These are phyloP conservation scores for Ctenopoma multispine DNA, from an alignment of 2,797 vertebrate species.

Conservation along the genomic window DNA sequence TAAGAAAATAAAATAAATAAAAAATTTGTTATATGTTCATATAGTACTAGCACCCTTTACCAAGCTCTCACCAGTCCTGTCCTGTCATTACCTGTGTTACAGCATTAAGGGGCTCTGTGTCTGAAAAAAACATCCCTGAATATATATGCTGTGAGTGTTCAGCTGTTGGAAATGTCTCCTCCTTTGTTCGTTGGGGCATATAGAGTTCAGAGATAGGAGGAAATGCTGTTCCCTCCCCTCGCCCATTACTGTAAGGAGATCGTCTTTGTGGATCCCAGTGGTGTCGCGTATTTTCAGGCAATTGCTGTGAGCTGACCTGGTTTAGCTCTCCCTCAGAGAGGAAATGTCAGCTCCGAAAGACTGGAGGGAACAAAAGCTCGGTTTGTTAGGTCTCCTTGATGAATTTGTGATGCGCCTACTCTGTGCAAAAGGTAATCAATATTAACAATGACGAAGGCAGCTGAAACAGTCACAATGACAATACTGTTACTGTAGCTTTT, in stretches of 20 bases:
- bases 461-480: conserved; percentile 6
- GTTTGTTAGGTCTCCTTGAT: conserved; percentile 51
- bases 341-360: conserved; percentile 59
- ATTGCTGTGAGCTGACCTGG: conserved; percentile 61
- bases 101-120: neutral
- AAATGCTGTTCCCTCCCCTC: conserved; percentile 9
- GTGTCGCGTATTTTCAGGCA: conserved; percentile 49
- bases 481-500: too few relatives aligned
- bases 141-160: neutral
- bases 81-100: conserved; percentile 14
- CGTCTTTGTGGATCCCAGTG: conserved; percentile 32
- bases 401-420: conserved; percentile 59
- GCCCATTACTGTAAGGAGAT: conserved; percentile 23
- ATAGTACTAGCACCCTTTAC: conserved; percentile 8
- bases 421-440: conserved; percentile 39
- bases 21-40: conserved; percentile 12
- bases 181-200: conserved; percentile 21
- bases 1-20: too few relatives aligned
- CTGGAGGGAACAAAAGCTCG: conserved; percentile 46
- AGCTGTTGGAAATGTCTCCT: conserved; percentile 16
- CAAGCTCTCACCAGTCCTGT: conserved; percentile 7
- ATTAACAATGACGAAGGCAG: conserved; percentile 14
- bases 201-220: conserved; percentile 23
- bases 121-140: conserved; percentile 10
- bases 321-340: conserved; percentile 52